Conservation (phyloP, 1,140 invertebrate species). For the Colletes latitarsis region DNA sequence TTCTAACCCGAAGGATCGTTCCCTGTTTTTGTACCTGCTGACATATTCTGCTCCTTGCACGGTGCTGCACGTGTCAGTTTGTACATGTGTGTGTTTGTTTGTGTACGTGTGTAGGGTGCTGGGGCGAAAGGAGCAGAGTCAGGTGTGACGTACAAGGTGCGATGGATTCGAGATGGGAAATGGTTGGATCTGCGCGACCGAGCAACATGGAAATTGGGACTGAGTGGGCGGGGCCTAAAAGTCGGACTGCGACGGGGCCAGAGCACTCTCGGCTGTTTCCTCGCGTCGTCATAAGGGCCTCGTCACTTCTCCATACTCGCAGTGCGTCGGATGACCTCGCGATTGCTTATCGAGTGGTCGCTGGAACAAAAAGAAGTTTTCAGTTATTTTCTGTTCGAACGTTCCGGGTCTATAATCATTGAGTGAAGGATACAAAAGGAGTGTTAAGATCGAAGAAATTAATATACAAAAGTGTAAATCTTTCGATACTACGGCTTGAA, state of each 20-base stretch:
- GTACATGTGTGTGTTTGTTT: constrained; percentile 5
- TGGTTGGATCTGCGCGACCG: constrained; percentile 44
- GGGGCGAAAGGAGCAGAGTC: constrained; percentile 7
- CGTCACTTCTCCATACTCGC: constrained; percentile 83
- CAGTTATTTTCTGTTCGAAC: neutral
- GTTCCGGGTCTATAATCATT: too few relatives aligned
- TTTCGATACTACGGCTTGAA: too few relatives aligned
- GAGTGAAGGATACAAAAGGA: too few relatives aligned
- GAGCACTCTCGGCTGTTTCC: constrained; percentile 84
- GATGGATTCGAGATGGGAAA: constrained; percentile 28
- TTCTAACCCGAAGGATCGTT: constrained; percentile 37
- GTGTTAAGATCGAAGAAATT: too few relatives aligned
- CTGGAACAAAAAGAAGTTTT: constrained; percentile 76
- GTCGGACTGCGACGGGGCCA: constrained; percentile 81
- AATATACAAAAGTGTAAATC: too few relatives aligned
- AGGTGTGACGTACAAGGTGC: constrained; percentile 27
- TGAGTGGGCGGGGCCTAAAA: constrained; percentile 66
- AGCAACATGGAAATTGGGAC: constrained; percentile 28
- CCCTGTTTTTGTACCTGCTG: constrained; percentile 12
- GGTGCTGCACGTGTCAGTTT: neutral
- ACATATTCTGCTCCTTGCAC: neutral
- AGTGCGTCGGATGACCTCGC: constrained; percentile 79
- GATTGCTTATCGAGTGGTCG: constrained; percentile 84
- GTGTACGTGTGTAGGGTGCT: constrained; percentile 6
- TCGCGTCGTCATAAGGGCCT: constrained; percentile 85